phyloP scores from a whole-genome alignment of 2,113 vertebrate species.

The Chaenogobius annularis region DNA sequence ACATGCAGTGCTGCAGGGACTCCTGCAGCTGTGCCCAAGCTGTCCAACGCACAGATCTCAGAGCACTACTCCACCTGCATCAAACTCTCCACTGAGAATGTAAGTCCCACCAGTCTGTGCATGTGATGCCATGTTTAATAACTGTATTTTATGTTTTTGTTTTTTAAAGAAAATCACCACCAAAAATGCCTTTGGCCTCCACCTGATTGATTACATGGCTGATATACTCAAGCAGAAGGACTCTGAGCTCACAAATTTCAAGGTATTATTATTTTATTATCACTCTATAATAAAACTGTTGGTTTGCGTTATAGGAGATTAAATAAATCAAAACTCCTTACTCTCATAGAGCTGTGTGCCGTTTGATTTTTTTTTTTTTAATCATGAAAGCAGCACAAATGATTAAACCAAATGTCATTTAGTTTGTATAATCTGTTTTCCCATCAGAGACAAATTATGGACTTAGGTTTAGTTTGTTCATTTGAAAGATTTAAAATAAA shows the following conservation, averaged over 20 bases:
- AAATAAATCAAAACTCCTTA: background rate
- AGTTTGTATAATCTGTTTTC: background rate
- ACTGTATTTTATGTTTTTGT: background rate
- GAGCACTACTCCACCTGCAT: conserved; percentile 96
- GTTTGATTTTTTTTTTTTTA: background rate
- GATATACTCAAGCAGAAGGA: conserved; percentile 91
- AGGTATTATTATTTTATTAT: conserved; percentile 74
- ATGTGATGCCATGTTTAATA: background rate
- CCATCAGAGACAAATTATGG: background rate
- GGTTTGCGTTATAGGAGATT: background rate
- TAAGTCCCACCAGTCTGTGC: conserved; percentile 70
- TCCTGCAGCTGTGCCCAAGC: conserved; percentile 76
- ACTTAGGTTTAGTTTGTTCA: background rate
- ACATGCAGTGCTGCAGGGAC: conserved; percentile 72
- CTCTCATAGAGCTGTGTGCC: background rate
- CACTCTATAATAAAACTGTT: background rate
- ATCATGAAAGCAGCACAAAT: background rate
- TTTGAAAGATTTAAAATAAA: background rate
- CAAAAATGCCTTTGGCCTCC: conserved; percentile 93
- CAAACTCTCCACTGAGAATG: conserved; percentile 92
- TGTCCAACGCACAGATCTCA: conserved; percentile 88
- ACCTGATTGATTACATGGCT: conserved; percentile 94
- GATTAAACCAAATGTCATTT: background rate
- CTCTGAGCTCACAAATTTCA: conserved; percentile 87
- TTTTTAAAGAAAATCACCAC: conserved; percentile 92